Evolutionary conservation across 2,888 invertebrate genomes (phyloP), one percentile per base, ranked within the genome.

Genomic region (Lottia scabra): DNA sequence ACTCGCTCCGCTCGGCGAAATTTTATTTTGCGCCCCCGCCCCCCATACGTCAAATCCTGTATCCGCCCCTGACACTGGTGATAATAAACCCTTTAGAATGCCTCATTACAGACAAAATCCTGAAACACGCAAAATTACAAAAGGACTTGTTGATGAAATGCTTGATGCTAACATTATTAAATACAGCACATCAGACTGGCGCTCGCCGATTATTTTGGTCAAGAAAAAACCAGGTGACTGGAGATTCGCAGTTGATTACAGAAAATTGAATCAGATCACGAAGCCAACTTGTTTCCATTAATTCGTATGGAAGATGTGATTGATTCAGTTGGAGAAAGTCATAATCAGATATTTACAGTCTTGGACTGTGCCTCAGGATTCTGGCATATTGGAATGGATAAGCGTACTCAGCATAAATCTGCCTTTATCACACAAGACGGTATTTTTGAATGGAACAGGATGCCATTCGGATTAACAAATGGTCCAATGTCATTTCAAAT

Each of bases 381-480:
- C 45, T 80, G 71, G 71, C 75, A 76, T 38, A 48, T 80, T 12
- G 71, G 69, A 3, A 46, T 80, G 62, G 73, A 74, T 15, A 48
- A 19, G 0, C 65, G 66, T 23, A 72, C 76, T n/a, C 73, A 75
- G 43, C 63, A 73, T 19, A 75, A 73, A 64, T 77, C 79, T n/a
- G 77, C 76, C 16, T 79, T 79, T 46, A 72, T 78, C 0, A 72
- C 73, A 2, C 78, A 78, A 26, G 63, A 77, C 64, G 77, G 77
- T 12, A 67, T 69, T 3, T 80, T 71, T 19, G 65, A 65, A 27
- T 81, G 75, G 45, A 79, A 75, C 26, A 30, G 70, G 12, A 65
- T 80, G 67, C 77, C 79, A 0, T 81, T 80, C 71, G 80, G 81
- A 12, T 70, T 81, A 2, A 73, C 66, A 62, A 78, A 80, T 71